These are phyloP conservation scores for Apomyelois bistriatella DNA, from an alignment of 2,888 invertebrate genomes.

Conservation along the genomic window DNA sequence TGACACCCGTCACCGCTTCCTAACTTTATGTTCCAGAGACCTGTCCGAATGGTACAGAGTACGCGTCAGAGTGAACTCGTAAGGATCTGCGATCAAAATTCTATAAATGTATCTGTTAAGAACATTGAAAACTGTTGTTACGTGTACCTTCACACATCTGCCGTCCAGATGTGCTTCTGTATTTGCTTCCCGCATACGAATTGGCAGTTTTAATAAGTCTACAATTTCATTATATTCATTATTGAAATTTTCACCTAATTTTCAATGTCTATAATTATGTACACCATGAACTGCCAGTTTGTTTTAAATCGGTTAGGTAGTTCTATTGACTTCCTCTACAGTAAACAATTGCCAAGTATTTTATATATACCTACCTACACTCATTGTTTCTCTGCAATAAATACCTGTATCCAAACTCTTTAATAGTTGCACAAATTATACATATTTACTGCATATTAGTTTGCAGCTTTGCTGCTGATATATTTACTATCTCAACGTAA, in stretches of 20 bases:
- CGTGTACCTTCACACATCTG: constrained; percentile 76
- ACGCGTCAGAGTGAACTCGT: constrained; percentile 92
- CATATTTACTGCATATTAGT: constrained; percentile 5
- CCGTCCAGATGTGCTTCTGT: constrained; percentile 73
- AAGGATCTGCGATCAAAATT: constrained; percentile 81
- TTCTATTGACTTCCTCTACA: constrained; percentile 51
- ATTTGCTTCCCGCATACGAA: constrained; percentile 67
- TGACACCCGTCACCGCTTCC: constrained; percentile 66
- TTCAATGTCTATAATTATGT: background rate
- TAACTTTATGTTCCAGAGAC: constrained; percentile 80
- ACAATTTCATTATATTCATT: background rate
- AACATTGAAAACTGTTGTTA: constrained; percentile 71
- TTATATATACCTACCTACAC: constrained; percentile 15
- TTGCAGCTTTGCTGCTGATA: background rate
- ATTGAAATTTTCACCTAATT: background rate
- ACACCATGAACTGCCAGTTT: constrained; percentile 64
- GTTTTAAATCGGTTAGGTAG: constrained; percentile 50
- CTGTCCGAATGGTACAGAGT: constrained; percentile 91
- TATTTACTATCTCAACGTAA: background rate
- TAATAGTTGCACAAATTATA: constrained; percentile 8
- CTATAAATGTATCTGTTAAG: constrained; percentile 70
- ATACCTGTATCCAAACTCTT: constrained; percentile 15
- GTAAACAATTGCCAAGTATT: constrained; percentile 23
- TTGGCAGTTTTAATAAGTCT: constrained; percentile 58
- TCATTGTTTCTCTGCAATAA: constrained; percentile 16